Conservation (phyloP, 2,888 invertebrate species). For the Hypsopygia costalis region DNA sequence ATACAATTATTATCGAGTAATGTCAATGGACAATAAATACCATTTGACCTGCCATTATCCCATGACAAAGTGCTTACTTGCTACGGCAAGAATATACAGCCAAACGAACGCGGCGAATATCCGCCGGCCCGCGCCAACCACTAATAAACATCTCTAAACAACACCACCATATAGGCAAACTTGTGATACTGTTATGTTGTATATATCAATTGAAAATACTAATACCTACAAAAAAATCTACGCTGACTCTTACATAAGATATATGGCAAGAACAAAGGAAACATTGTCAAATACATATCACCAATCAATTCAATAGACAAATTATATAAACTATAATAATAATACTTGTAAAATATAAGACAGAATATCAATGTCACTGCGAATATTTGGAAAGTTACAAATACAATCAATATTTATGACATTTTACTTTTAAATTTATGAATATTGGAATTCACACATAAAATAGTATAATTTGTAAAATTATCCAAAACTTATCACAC, state of each 20-base stretch:
- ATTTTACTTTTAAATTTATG: conserved; percentile 63
- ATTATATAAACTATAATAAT: conserved; percentile 46
- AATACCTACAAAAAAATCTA: conserved; percentile 72
- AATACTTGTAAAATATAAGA: conserved; percentile 52
- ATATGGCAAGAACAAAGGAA: conserved; percentile 78
- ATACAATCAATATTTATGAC: conserved; percentile 41
- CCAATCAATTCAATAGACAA: conserved; percentile 46
- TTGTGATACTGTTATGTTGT: conserved; percentile 69
- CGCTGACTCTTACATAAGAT: conserved; percentile 72
- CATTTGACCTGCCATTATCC: conserved; percentile 74
- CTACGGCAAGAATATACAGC: conserved; percentile 76
- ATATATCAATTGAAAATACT: conserved; percentile 74
- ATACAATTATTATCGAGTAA: conserved; percentile 80
- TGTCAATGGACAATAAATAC: conserved; percentile 80
- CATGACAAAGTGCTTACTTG: conserved; percentile 71
- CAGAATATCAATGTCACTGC: conserved; percentile 44
- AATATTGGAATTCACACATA: conserved; percentile 76
- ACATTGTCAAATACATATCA: conserved; percentile 61
- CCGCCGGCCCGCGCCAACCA: conserved; percentile 51
- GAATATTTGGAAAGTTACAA: conserved; percentile 49
- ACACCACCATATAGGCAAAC: conserved; percentile 70
- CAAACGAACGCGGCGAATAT: conserved; percentile 55
- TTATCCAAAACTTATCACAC: conserved; percentile 81
- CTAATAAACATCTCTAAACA: conserved; percentile 72
- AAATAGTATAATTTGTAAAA: conserved; percentile 81